Conservation (phyloP, 2,888 invertebrate species). For the Rosalia funebris region DNA sequence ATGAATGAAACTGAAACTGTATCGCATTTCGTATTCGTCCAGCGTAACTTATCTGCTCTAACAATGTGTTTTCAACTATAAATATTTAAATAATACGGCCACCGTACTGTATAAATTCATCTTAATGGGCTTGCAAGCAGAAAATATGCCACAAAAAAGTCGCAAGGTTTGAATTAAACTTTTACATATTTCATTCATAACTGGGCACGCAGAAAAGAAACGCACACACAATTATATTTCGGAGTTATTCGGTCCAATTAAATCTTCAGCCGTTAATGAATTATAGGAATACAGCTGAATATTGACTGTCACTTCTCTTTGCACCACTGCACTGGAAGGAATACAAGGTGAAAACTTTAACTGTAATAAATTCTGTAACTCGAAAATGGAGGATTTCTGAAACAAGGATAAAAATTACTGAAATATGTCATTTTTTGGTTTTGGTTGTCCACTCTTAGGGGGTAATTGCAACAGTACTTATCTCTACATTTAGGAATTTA, state of each 20-base stretch:
- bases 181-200: conserved; percentile 48
- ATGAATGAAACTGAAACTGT: conserved; percentile 40
- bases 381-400: too few relatives aligned
- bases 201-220: conserved; percentile 41
- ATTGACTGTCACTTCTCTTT: conserved; percentile 43
- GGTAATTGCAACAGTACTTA: too few relatives aligned
- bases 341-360: conserved; percentile 7
- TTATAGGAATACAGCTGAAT: conserved; percentile 47
- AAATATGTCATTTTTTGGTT: too few relatives aligned
- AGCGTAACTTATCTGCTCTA: conserved; percentile 42
- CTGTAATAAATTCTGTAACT: too few relatives aligned
- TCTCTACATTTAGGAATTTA: too few relatives aligned
- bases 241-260: conserved; percentile 51
- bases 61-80: conserved; percentile 50
- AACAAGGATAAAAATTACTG: too few relatives aligned
- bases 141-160: conserved; percentile 41
- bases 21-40: conserved; percentile 37
- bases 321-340: conserved; percentile 31
- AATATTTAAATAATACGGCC: conserved; percentile 46
- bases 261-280: conserved; percentile 46
- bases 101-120: conserved; percentile 50
- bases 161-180: conserved; percentile 30
- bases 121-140: conserved; percentile 43
- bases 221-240: conserved; percentile 50
- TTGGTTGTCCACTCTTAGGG: too few relatives aligned